Conservation (phyloP, 2,797 vertebrate species). For the Scyliorhinus canicula region DNA sequence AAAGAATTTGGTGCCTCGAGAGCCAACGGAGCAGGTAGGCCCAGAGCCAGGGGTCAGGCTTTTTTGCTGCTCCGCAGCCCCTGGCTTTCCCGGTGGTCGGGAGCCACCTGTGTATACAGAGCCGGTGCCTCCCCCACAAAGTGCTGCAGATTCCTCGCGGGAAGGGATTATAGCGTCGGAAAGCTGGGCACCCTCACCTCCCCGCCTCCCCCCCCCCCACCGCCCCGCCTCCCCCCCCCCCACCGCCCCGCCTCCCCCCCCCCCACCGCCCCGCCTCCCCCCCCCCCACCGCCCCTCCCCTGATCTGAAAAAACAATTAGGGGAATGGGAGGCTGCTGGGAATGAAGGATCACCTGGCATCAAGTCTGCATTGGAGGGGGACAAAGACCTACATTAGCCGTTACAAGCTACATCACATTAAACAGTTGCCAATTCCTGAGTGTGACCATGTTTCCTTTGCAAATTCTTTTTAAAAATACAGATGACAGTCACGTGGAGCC, state of each 20-base stretch:
- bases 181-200: too few species aligned
- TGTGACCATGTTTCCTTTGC: neutral
- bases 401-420: neutral
- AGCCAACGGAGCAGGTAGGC: neutral
- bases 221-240: too few species aligned
- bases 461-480: neutral
- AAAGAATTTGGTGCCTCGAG: constrained; percentile 5
- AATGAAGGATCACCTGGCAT: neutral
- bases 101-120: constrained; percentile 21
- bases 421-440: neutral
- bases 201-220: too few species aligned
- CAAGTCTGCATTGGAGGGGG: neutral
- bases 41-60: neutral
- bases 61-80: neutral
- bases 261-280: too few species aligned
- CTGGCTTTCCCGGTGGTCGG: neutral
- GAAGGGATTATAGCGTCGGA: neutral
- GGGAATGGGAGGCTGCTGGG: neutral
- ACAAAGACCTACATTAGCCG: neutral
- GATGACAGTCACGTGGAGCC: neutral
- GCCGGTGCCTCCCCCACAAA: neutral
- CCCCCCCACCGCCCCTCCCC: too few species aligned
- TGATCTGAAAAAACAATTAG: neutral
- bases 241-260: too few species aligned
- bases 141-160: neutral